Base-by-base conservation (phyloP, 2,888 invertebrate genomes). In the Autographa gamma region DNA sequence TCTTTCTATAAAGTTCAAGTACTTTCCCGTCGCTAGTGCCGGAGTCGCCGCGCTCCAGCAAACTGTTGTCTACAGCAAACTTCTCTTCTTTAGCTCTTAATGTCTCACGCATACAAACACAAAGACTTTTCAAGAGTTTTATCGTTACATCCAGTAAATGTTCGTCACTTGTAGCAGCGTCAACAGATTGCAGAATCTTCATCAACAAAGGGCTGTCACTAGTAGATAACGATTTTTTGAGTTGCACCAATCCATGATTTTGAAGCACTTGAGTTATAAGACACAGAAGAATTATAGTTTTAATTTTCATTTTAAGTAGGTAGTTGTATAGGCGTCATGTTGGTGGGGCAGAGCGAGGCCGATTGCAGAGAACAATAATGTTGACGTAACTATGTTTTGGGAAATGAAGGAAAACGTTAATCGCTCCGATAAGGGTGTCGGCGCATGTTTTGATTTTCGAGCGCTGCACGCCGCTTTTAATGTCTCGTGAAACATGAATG, bases 61-160 rank as follows among this genome's bases (percentile, higher is more conserved):
- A 69, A 65, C 88, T 87, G 0, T 73, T 80, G 14, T 84, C 83
- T 66, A 76, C 80, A n/a, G 82, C 71, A 11, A 86, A 73, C 14
- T 77, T 82, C 54, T 85, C 83, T 81, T 90, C 83, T 71, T 90
- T 91, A 5, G 76, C 82, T 48, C 78, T 82, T 16, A 93, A 80
- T 2, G 89, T 90, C 72, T 92, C 90, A 13, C 85, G 86, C 90
- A 95, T 92, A 77, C 95, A 95, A 52, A 79, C 74, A 83, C 95
- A 95, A 56, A 95, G 82, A 81, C 90, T 91, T 70, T 89, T 88
- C n/a, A 95, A 81, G n/a, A 95, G 79, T 76, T 91, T 91, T 31
- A 92, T 74, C 0, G 93, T 93, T 41, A 91, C 89, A 66, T 92
- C 86, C 34, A 91, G 86, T 34, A 94, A 85, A 80, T 90, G 88